A percentile compares a stretch with the other conserved stretches of the same genome.
These are phyloP conservation scores for Lithophane semibrunnea DNA, from an alignment of 2,888 invertebrate species.

Conservation along the genomic window DNA sequence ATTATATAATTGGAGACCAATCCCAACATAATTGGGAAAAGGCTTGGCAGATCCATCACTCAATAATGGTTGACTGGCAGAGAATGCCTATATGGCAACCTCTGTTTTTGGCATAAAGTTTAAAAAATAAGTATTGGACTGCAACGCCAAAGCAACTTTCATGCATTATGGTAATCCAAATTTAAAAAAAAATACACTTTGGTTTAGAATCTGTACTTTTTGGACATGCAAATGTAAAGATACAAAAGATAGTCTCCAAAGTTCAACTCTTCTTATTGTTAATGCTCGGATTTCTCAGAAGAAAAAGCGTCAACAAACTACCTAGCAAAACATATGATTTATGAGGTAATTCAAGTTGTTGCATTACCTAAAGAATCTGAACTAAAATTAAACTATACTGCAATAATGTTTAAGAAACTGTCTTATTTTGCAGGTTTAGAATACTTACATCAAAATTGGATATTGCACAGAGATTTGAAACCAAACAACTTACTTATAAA, in stretches of 20 bases:
- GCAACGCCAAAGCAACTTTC: not conserved
- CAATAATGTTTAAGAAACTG: not conserved
- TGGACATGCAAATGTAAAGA: not conserved
- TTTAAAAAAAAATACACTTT: not conserved
- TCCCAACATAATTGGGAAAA: not conserved
- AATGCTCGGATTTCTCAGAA: not conserved
- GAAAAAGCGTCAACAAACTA: not conserved
- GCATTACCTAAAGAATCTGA: no score
- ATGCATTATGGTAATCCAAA: not conserved
- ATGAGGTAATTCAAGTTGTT: not conserved
- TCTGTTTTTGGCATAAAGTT: no score
- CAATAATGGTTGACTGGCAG: not conserved
- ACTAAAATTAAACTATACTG: not conserved
- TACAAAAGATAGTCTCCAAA: not conserved
- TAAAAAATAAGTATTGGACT: not conserved
- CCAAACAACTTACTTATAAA: slow-evolving; percentile 99
- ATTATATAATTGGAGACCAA: not conserved
- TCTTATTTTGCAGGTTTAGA: slow-evolving; percentile 92
- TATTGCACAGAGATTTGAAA: slow-evolving; percentile 99
- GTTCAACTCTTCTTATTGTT: not conserved
- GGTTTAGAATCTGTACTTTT: not conserved
- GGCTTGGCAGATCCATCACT: not conserved
- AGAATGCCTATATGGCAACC: not conserved
- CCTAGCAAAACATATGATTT: not conserved
- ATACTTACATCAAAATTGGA: slow-evolving; percentile 98